Evolutionary conservation across 2,113 vertebrate genomes (phyloP).

Genomic region (Cyanistes caeruleus): DNA sequence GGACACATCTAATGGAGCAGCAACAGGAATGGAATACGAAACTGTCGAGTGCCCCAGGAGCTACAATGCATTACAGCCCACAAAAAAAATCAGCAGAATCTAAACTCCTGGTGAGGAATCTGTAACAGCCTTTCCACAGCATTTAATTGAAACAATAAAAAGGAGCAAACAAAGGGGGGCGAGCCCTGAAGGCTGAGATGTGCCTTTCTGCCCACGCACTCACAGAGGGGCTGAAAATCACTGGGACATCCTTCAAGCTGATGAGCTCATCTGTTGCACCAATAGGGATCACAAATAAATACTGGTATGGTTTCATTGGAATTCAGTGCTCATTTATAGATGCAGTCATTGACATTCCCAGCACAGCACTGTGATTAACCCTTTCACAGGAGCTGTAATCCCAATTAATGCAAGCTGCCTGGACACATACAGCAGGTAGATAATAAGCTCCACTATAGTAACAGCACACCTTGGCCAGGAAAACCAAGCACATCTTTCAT

Average conservation of each 20-base stretch:
- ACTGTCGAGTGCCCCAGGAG: constrained; percentile 2
- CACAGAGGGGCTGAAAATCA: background rate
- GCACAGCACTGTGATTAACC: constrained; percentile 2
- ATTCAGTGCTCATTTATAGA: constrained; percentile 21
- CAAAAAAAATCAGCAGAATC: background rate
- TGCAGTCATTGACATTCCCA: background rate
- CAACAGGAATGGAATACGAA: background rate
- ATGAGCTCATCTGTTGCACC: constrained; percentile 22
- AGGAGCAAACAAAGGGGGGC: background rate
- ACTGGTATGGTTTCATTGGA: background rate
- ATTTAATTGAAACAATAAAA: constrained; percentile 52
- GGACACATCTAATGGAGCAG: background rate
- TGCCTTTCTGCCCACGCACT: background rate
- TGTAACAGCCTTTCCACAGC: constrained; percentile 1
- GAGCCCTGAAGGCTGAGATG: background rate
- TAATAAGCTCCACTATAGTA: background rate
- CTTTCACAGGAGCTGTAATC: constrained; percentile 1
- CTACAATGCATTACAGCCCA: background rate
- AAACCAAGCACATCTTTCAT: background rate
- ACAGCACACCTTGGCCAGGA: background rate
- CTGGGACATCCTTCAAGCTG: constrained; percentile 4
- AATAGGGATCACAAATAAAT: background rate
- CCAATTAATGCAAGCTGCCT: background rate
- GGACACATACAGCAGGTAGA: background rate
- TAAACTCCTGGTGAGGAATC: constrained; percentile 46